Base-by-base conservation (phyloP, 2,797 vertebrate species). In the Merluccius polli region DNA sequence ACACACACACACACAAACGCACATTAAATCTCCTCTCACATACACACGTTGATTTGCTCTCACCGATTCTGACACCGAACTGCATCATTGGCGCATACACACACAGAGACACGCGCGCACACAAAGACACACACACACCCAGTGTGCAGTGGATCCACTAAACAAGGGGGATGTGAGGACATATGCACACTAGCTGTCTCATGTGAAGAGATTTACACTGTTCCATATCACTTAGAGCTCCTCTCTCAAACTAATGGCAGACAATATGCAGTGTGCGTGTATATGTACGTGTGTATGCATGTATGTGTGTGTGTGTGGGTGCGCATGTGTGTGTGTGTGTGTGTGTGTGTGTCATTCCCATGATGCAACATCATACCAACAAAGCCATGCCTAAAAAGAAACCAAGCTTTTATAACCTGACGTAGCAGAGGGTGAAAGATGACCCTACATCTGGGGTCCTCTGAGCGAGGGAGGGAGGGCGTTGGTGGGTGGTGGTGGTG, bases 171-270 rank as follows among this genome's bases (percentile, higher is more conserved):
- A 84, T 76, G 71, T 75, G 79, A 70, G 76, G 80, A 81, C 76
- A 74, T 24, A 59, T 48, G 44, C 72, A 81, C 79, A 78, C 75
- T 63, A 76, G 74, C 84, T 85, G 72, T 81, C 67, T 74, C 72
- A 81, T n/a, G 63, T 21, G 74, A 0, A 36, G 65, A 76, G n/a
- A 87, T 90, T 82, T 79, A 86, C 85, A 78, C 80, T 79, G 78
- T 84, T 84, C 11, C 71, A 33, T 78, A 52, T 84, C 75, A 79
- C 84, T 87, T 79, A 4, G 63, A 85, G 75, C 75, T 70, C 65
- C 75, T 85, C 63, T 84, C 75, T 72, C 77, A 38, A 74, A 27
- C 68, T 67, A 67, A 67, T 67, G 18, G 29, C 80, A 84, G 86
- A 38, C 6, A 38, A 38, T 38, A 11, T 9, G 10, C 36, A 38